Conservation (phyloP, 2,888 invertebrate species). For the Oegoconia quadripuncta region DNA sequence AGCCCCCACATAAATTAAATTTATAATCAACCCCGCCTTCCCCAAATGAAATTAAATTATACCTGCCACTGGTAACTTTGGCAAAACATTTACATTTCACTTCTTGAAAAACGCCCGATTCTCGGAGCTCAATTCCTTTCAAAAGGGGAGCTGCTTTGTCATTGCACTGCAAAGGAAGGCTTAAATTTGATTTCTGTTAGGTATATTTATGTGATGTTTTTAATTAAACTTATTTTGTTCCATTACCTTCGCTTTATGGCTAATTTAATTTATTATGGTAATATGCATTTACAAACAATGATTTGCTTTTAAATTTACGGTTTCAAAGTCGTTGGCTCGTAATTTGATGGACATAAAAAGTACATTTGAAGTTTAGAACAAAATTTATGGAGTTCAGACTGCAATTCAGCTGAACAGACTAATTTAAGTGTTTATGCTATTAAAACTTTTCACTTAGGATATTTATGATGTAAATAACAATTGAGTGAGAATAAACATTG, state of each 20-base stretch:
- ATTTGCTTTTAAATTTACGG: conserved; percentile 19
- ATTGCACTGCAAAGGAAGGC: conserved; percentile 30
- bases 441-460: conserved; percentile 1
- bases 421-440: conserved; percentile 1
- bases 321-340: conserved; percentile 18
- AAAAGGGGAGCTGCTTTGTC: conserved; percentile 43
- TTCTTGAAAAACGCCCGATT: conserved; percentile 50
- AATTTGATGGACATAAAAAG: conserved; percentile 13
- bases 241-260: conserved; percentile 21
- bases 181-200: conserved; percentile 27
- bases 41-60: conserved; percentile 71
- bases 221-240: conserved; percentile 33
- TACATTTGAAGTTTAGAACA: conserved; percentile 8
- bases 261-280: conserved; percentile 25
- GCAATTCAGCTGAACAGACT: conserved; percentile 6
- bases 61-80: conserved; percentile 62
- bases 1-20: conserved; percentile 71
- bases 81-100: conserved; percentile 64
- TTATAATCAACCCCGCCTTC: conserved; percentile 68
- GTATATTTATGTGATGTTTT: conserved; percentile 32
- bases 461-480: too few relatives aligned
- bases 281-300: conserved; percentile 18
- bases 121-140: conserved; percentile 47
- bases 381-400: conserved; percentile 10
- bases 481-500: too few relatives aligned